phyloP scores from a whole-genome alignment of 2,113 vertebrate genomes.

The Sturnus vulgaris region DNA sequence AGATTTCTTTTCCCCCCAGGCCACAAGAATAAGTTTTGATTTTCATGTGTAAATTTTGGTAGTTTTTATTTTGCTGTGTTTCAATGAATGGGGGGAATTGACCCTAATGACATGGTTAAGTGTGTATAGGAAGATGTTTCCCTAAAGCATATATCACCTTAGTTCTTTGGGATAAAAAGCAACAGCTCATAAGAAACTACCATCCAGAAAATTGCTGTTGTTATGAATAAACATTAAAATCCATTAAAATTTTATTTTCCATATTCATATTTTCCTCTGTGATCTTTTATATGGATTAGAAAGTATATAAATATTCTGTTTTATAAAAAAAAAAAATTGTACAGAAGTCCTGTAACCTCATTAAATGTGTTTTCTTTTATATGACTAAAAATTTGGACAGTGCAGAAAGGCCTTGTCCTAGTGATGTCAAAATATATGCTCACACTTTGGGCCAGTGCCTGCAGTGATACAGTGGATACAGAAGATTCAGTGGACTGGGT shows the following conservation, averaged over 20 bases:
- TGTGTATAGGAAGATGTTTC: background rate
- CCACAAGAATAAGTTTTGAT: background rate
- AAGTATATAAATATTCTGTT: background rate
- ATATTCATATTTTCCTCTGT: background rate
- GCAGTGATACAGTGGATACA: background rate
- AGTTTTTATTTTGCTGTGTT: background rate
- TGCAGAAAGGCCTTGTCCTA: background rate
- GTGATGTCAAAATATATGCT: background rate
- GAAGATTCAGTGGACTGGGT: background rate
- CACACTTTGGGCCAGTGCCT: fast-evolving
- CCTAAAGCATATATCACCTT: background rate
- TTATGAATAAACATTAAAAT: background rate
- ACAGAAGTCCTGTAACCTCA: background rate
- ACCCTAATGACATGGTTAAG: background rate
- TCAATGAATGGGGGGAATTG: background rate
- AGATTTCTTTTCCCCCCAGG: background rate
- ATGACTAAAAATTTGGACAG: background rate
- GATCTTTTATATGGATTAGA: background rate
- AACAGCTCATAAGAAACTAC: background rate
- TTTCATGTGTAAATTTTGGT: background rate
- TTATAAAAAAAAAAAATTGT: background rate
- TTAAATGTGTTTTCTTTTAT: background rate
- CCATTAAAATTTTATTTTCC: background rate
- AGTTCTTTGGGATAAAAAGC: background rate
- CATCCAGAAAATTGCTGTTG: background rate